Base-by-base conservation (phyloP, 2,888 invertebrate genomes). In the Scaptomyza polygonia region DNA sequence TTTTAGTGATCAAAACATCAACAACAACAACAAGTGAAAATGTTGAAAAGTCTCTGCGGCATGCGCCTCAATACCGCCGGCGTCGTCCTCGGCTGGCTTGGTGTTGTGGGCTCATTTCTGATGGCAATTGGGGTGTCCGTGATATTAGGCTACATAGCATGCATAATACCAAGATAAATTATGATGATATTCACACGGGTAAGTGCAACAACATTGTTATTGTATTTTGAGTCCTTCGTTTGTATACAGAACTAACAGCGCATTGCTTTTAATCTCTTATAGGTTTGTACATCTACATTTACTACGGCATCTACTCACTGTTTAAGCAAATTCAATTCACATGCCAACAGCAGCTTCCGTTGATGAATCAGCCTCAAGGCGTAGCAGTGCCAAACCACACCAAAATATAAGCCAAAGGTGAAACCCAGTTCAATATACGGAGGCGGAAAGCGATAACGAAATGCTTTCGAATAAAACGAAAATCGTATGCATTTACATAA, bases 61-160 rank as follows among this genome's bases (percentile, higher is more conserved):
- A 70, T 90, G 74, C 89, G 90, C 7, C 81, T 91, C 1, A 86
- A 83, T 59, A 91, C 91, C 3, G 88, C 87, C 52, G 90, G 89
- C 42, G 72, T 91, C n/a, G 77, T 91, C 0, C 64, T 91, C 16
- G 91, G 91, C n/a, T 91, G 91, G 90, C 34, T 91, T 27, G 90
- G 89, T 0, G 54, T 83, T 14, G 74, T 83, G 9, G 62, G 73
- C 18, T 86, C 88, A 39, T 58, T 89, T 9, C 14, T 90, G 7
- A 27, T 73, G 30, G 56, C 82, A 3, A 79, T 90, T 42, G 6
- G 78, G 0, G 9, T 81, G 6, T 54, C 75, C 18, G 48, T 85
- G 12, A 48, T 55, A 3, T 56, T 89, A 55, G 72, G 62, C 16
- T 63, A 72, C 30, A 51, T 0, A 1, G 3, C 0, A 12, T 6